Evolutionary conservation across 53 echinoderm and acorn worm species (phyloP), one percentile per base, ranked within the genome.

Genomic region (Luidia sarsii): DNA sequence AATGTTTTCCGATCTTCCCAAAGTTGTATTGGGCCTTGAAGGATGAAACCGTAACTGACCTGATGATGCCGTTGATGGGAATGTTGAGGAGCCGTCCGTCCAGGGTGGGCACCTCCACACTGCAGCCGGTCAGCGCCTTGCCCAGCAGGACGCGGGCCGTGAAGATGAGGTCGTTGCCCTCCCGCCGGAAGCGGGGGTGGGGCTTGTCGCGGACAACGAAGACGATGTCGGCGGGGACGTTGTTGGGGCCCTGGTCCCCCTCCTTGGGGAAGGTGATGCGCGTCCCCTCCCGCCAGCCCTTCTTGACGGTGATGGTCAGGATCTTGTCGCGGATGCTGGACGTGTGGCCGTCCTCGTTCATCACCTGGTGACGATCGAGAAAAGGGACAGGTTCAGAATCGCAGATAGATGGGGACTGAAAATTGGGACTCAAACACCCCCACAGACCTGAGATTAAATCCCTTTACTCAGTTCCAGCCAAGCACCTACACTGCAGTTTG

Each of bases 311-410:
- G 72, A 97, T 97, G 15, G 97, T 97, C 35, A 97, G 87, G 55
- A 97, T 97, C 75, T 97, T 97, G 57, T 97, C 97, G 14, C 97
- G 70, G 39, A 89, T 93, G 81, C 97, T 97, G 39, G 97, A 97
- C 13, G 97, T 97, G 79, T 97, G 97, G 39, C 97, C 93, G 41
- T 97, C 97, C 83, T 93, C 93, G 80, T 97, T 97, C 97, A 97
- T 97, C 11, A 97, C 92, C 96, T 95, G 66, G 21, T 25, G 21
- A n/a, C n/a, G n/a, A n/a, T n/a, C n/a, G n/a, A n/a, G n/a, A n/a
- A n/a, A n/a, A n/a, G n/a, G n/a, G n/a, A n/a, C n/a, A n/a, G n/a
- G n/a, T n/a, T n/a, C n/a, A n/a, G n/a, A n/a, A n/a, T n/a, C n/a
- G n/a, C n/a, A n/a, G n/a, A n/a, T n/a, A n/a, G n/a, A n/a, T n/a